Base-by-base conservation (phyloP, 2,888 invertebrate species). In the Leptinotarsa haldemani region DNA sequence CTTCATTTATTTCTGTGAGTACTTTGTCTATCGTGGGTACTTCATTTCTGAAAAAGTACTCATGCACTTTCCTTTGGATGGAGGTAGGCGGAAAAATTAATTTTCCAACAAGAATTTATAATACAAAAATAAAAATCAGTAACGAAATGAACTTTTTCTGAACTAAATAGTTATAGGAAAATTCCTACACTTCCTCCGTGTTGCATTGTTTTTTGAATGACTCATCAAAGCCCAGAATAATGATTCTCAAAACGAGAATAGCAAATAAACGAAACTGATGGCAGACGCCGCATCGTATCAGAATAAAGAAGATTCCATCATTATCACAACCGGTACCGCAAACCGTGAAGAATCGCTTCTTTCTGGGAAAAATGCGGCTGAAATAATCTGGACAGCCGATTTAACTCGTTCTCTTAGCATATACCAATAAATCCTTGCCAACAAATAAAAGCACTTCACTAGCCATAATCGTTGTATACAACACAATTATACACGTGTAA, bases 381-480 rank as follows among this genome's bases (percentile, higher is more conserved):
- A 73, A 73, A 70, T 58, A 73, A 20, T 66, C 70, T 66, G 66
- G 66, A 73, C 73, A 70, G 66, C 61, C 58, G 61, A 66, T 66
- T 69, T 66, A 73, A 70, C 70, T 18, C 73, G 73, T 73, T 66
- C 61, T 73, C 47, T 73, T 66, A 65, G 69, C 69, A 69, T 73
- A 65, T 63, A 73, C 70, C 69, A 50, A 73, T 73, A 73, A 73
- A 73, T 73, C 61, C 22, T 61, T 63, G 58, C 63, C 61, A 61
- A 61, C 61, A 30, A 61, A 61, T 61, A 40, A 61, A 61, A 61
- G 61, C 61, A 61, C 61, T 61, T 30, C 61, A 30, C 61, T 61
- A 61, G n/a, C 61, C 30, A 61, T 61, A 40, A 61, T 61, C 40
- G 61, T 0, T 61, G 40, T 40, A 18, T 30, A 61, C 18, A 40